Evolutionary conservation across 2,888 invertebrate genomes (phyloP).

Genomic region (Troglohyphantes excavatus): DNA sequence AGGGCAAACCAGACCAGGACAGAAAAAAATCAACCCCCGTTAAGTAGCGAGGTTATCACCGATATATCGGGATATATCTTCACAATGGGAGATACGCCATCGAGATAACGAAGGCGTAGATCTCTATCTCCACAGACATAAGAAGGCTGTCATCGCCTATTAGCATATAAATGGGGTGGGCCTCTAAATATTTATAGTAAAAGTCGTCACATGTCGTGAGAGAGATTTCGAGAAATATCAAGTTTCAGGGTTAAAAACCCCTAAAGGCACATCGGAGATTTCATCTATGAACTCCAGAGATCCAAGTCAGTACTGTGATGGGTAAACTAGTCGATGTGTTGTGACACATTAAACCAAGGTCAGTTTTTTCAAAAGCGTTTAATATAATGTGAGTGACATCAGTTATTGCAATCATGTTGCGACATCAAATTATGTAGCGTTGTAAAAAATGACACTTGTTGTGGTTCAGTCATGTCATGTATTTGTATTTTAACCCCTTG

Average conservation of each 20-base stretch:
- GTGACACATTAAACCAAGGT: no score
- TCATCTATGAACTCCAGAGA: background rate
- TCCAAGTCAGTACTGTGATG: no score
- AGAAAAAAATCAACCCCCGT: background rate
- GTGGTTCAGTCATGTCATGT: no score
- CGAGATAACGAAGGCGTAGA: background rate
- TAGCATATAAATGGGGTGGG: constrained; percentile 60
- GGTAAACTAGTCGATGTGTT: no score
- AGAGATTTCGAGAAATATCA: constrained; percentile 20
- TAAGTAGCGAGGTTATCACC: constrained; percentile 8
- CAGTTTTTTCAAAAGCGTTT: no score
- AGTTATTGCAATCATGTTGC: no score
- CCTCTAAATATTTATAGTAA: constrained; percentile 62
- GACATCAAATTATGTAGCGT: no score
- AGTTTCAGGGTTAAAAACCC: constrained; percentile 76
- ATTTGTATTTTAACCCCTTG: no score
- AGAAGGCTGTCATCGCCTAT: constrained; percentile 23
- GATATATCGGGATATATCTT: background rate
- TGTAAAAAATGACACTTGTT: no score
- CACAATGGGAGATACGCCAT: constrained; percentile 24
- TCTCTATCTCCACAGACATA: constrained; percentile 19
- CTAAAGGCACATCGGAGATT: background rate
- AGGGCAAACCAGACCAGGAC: background rate
- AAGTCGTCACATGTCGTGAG: constrained; percentile 31
- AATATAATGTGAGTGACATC: no score